Evolutionary conservation across 2,888 invertebrate genomes (phyloP).

Genomic region (Macrosiphum euphorbiae): DNA sequence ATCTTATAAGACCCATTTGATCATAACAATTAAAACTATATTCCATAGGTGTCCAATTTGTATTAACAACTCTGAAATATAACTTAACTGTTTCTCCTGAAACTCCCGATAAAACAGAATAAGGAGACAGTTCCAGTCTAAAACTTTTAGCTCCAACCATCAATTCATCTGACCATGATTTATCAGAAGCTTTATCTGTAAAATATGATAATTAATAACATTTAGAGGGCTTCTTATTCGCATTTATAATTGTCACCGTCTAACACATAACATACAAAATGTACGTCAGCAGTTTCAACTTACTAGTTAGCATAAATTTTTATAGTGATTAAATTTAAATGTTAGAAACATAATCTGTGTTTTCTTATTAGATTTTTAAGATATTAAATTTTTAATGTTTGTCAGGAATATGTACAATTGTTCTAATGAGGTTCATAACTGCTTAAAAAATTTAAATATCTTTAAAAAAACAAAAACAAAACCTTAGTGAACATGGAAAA

Average conservation of each 20-base stretch:
- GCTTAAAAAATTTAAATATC: background rate
- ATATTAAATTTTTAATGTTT: no score
- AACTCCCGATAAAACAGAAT: slow-evolving; percentile 25
- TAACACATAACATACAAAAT: background rate
- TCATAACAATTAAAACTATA: slow-evolving; percentile 77
- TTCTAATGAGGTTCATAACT: background rate
- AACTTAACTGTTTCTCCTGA: slow-evolving; percentile 71
- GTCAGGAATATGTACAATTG: background rate
- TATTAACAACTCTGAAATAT: slow-evolving; percentile 82
- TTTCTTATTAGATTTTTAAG: background rate
- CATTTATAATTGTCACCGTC: background rate
- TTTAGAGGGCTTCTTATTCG: background rate
- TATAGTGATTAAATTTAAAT: background rate
- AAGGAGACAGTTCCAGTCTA: slow-evolving; percentile 47
- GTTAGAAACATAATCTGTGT: background rate
- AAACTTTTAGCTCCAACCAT: slow-evolving; percentile 11
- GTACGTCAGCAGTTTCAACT: background rate
- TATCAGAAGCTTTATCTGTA: slow-evolving; percentile 54
- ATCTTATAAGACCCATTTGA: slow-evolving; percentile 74
- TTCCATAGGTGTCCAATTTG: slow-evolving; percentile 74
- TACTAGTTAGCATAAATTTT: background rate
- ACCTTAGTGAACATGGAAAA: no score
- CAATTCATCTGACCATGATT: slow-evolving; percentile 46
- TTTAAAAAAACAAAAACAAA: no score
- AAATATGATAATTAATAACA: slow-evolving; percentile 15